Percentiles rank a stretch among this genome's conserved stretches.
Conservation (phyloP, 2,113 vertebrate genomes). For the Mormoops blainvillei region DNA sequence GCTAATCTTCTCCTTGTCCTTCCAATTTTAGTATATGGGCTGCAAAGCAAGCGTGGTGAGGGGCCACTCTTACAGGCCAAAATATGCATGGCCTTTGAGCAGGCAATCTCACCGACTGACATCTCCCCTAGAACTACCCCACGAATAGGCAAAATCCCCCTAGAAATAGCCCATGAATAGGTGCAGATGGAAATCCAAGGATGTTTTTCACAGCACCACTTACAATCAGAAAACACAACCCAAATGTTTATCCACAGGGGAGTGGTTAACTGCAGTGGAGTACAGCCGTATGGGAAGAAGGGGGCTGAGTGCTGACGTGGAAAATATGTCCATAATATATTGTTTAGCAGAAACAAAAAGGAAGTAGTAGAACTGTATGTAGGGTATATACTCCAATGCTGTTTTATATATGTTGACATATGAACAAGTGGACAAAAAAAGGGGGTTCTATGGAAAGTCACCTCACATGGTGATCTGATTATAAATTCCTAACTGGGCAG, state of each 20-base stretch:
- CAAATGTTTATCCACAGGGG: neutral
- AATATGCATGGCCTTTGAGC: neutral
- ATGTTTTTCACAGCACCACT: neutral
- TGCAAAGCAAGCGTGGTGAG: neutral
- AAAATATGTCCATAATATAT: neutral
- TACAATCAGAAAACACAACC: neutral
- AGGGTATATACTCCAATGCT: neutral
- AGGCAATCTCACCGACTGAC: neutral
- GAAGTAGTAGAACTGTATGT: neutral
- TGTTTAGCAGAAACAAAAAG: neutral
- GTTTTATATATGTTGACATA: neutral
- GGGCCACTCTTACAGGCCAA: neutral
- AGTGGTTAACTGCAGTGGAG: neutral
- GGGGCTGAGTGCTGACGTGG: neutral
- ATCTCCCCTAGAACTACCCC: neutral
- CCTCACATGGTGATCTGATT: neutral
- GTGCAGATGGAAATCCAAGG: neutral
- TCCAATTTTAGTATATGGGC: neutral
- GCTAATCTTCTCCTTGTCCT: neutral
- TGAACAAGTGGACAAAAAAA: neutral
- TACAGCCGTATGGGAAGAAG: neutral
- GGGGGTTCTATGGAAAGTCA: neutral
- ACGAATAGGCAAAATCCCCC: neutral
- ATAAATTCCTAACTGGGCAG: neutral
- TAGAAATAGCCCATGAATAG: neutral